phyloP scores from a whole-genome alignment of 1,140 invertebrate genomes.

The Temnothorax longispinosus region DNA sequence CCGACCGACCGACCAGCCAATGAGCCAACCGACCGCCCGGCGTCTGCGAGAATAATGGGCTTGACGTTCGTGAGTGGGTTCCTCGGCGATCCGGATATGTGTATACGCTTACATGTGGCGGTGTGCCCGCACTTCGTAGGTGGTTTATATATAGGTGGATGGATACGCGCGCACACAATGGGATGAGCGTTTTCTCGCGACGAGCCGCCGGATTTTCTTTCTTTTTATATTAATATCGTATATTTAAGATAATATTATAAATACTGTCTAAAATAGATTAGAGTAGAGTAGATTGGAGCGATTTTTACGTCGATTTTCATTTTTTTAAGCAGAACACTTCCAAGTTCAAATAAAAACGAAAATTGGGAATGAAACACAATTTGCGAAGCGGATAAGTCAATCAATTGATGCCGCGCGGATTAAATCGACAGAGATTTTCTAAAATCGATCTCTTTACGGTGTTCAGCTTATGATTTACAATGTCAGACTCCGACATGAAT shows the following conservation, averaged over 20 bases:
- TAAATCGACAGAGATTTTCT: background rate
- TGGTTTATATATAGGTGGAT: slow-evolving; percentile 55
- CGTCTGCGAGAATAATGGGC: slow-evolving; percentile 72
- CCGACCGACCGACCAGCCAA: slow-evolving; percentile 13
- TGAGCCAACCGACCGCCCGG: slow-evolving; percentile 48
- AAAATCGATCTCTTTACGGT: slow-evolving; percentile 10
- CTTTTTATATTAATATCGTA: background rate
- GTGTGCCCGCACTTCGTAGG: slow-evolving; percentile 27
- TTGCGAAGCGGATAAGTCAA: background rate
- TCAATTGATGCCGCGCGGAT: background rate
- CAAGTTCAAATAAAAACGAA: background rate
- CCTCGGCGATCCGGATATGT: slow-evolving; percentile 59
- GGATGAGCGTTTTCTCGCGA: background rate
- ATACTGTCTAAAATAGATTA: background rate
- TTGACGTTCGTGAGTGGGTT: slow-evolving; percentile 63
- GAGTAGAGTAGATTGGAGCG: background rate
- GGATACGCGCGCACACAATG: background rate
- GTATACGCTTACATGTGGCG: slow-evolving; percentile 43
- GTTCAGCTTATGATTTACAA: background rate
- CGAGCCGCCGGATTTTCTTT: background rate
- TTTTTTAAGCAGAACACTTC: background rate
- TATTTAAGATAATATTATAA: background rate
- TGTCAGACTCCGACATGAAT: background rate
- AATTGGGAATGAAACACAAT: background rate
- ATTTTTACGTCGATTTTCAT: background rate